These are phyloP conservation scores for Aspidiotus rigidus DNA, from an alignment of 2,888 invertebrate genomes.

Conservation along the genomic window DNA sequence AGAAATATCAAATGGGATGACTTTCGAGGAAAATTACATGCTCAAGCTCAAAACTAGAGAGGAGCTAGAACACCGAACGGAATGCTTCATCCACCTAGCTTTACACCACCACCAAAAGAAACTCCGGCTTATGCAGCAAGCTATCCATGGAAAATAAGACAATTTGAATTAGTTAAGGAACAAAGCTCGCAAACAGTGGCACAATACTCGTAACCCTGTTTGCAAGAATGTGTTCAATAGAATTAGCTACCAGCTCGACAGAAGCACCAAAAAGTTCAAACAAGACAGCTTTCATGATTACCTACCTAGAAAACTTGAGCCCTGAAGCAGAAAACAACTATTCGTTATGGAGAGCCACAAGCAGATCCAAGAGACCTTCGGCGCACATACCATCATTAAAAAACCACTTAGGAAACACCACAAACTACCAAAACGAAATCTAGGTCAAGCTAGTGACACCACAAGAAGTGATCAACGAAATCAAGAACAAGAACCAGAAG, in stretches of 20 bases:
- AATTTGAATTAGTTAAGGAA: neutral
- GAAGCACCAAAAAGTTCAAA: neutral
- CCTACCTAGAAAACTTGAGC: neutral
- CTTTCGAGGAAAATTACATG: too few relatives aligned
- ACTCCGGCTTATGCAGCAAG: neutral
- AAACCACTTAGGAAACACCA: constrained; percentile 27
- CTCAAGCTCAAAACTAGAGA: too few relatives aligned
- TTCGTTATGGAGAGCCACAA: constrained; percentile 38
- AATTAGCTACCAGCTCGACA: neutral
- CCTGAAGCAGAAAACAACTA: constrained; percentile 36
- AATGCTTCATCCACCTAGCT: neutral
- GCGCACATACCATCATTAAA: constrained; percentile 35
- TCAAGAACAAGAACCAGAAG: too few relatives aligned
- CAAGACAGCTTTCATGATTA: neutral
- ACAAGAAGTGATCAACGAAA: too few relatives aligned
- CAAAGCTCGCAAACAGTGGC: too few relatives aligned
- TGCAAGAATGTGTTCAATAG: neutral
- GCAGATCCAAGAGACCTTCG: constrained; percentile 35
- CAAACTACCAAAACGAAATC: neutral
- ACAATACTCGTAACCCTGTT: too few relatives aligned
- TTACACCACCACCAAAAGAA: neutral
- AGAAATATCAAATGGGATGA: too few relatives aligned
- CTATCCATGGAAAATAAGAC: neutral
- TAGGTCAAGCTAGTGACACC: too few relatives aligned
- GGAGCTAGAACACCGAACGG: neutral